These are phyloP conservation scores for Hippocampus guttulatus DNA, from an alignment of 2,113 vertebrate species.

Conservation along the genomic window DNA sequence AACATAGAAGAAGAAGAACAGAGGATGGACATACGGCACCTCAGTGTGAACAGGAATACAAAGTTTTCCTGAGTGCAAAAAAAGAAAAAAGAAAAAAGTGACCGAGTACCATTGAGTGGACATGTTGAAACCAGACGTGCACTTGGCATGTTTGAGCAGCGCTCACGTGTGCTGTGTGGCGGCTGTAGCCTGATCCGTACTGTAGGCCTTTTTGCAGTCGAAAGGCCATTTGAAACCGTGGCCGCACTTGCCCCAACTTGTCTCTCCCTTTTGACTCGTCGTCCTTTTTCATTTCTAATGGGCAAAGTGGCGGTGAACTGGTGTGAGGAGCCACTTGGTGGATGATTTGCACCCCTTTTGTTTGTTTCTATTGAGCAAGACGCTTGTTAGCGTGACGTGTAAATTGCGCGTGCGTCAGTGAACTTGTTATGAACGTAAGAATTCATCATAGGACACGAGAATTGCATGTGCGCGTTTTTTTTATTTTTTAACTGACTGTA, in stretches of 20 bases:
- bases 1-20: constrained; percentile 40
- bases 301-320: not conserved
- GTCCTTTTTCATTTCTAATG: not conserved
- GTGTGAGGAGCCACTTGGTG: no score
- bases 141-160: not conserved
- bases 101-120: constrained; percentile 73
- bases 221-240: not conserved
- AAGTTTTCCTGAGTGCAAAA: constrained; percentile 94
- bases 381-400: no score
- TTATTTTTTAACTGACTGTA: not conserved
- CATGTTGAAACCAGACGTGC: not conserved
- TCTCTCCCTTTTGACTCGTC: not conserved
- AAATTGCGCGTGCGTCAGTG: not conserved
- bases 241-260: not conserved
- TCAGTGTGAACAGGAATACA: constrained; percentile 58
- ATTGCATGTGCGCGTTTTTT: not conserved
- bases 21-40: constrained; percentile 2
- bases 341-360: no score
- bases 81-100: constrained; percentile 69
- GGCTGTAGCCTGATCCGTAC: not conserved
- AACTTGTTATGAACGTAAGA: not conserved
- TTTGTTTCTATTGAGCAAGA: not conserved
- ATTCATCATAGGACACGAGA: not conserved
- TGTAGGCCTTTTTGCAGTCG: not conserved
- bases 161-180: not conserved